Base-by-base conservation (phyloP, 2,888 invertebrate species). In the Diaperis boleti region DNA sequence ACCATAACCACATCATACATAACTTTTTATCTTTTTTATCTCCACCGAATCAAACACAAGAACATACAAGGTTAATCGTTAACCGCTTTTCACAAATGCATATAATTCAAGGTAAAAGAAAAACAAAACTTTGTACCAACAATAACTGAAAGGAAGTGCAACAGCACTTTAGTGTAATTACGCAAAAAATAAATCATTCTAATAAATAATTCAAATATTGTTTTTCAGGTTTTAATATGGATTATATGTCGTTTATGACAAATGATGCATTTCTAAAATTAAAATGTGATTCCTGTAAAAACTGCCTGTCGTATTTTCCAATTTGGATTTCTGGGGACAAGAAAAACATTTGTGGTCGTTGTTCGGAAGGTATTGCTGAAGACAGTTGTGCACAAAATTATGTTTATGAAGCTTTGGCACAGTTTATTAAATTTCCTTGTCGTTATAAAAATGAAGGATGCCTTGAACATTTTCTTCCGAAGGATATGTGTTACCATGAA, bases 271-370 rank as follows among this genome's bases (percentile, higher is more conserved):
- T 47, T 6, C 6, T 5, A 29, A 52, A 37, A 52, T 22, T 52
- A 37, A 52, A 52, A 39, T 52, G 52, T 18, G 35, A 14, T 35
- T n/a, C 11, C 1, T 52, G 52, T 17, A 39, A 29, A 10, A 52
- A 39, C 26, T 37, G 13, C 11, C 29, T 52, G n/a, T 52, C 52
- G 6, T 37, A 52, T 39, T 52, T 52, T 39, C 52, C 52, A 39
- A 39, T 52, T 52, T 29, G 11, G 10, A 8, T 37, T n/a, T 22
- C 52, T 14, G 37, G 4, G 6, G 39, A 52, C 13, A 39, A 39
- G 20, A 13, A 50, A 39, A 52, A 52, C 11, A 52, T 52, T 11
- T 52, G 52, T 13, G 39, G 52, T 1, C 37, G 52, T 8, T 52
- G 39, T 26, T 18, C 49, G 18, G n/a, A 15, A 10, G 1, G 7